Conservation (phyloP, 1,140 invertebrate genomes). For the Drosophila ogumai region DNA sequence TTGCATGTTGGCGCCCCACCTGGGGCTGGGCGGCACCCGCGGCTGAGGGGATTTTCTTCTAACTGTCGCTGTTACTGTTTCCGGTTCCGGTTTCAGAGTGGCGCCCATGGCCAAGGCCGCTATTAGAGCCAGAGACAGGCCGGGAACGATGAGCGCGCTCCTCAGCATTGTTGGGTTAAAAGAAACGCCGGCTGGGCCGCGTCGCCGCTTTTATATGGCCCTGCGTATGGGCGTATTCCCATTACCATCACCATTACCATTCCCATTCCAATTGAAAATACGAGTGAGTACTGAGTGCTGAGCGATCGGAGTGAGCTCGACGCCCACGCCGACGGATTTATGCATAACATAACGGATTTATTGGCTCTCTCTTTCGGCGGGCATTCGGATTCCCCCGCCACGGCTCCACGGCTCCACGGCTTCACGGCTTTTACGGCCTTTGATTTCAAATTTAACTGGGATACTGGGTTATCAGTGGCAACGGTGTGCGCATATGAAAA, state of each 20-base stretch:
- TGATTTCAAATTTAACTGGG: conserved; percentile 76
- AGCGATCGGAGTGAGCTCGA: conserved; percentile 3
- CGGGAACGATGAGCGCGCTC: conserved; percentile 36
- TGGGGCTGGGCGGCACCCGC: conserved; percentile 58
- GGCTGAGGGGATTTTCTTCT: not conserved
- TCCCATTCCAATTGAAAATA: conserved; percentile 70
- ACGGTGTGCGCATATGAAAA: conserved; percentile 74
- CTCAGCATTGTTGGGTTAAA: conserved; percentile 61
- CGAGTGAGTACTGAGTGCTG: conserved; percentile 40
- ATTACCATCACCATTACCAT: not conserved
- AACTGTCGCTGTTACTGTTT: not conserved
- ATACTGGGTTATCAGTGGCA: conserved; percentile 80
- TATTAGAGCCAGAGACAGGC: not conserved
- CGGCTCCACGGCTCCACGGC: not conserved
- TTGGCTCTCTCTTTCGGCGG: conserved; percentile 68
- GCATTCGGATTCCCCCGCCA: conserved; percentile 61
- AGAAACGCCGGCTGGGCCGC: conserved; percentile 58
- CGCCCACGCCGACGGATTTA: conserved; percentile 49
- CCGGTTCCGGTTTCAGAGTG: not conserved
- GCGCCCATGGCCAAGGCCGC: conserved; percentile 15
- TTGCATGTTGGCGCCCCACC: conserved; percentile 81
- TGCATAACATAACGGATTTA: conserved; percentile 62
- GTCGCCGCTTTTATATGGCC: conserved; percentile 64
- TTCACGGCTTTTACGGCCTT: conserved; percentile 61
- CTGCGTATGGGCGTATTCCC: conserved; percentile 1